Percentiles rank a stretch among this genome's conserved stretches.
These are phyloP conservation scores for Potamilus streckersoni DNA, from an alignment of 1,140 invertebrate genomes.

Conservation along the genomic window DNA sequence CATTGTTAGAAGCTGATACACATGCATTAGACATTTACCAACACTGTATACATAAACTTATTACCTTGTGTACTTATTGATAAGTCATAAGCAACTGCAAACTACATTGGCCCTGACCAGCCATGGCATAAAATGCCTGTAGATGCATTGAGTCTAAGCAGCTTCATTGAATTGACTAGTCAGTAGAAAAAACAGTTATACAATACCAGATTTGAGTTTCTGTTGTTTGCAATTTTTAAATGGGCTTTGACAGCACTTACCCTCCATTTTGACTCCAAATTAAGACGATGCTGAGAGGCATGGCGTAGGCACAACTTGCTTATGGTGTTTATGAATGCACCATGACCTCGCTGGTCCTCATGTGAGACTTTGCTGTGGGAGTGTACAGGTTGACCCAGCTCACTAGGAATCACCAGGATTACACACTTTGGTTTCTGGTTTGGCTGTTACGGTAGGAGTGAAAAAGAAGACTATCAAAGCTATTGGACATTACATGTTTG, in stretches of 20 bases:
- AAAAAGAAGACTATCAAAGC: background rate
- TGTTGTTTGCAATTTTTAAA: background rate
- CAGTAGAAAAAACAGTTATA: background rate
- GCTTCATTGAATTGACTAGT: background rate
- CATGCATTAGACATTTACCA: background rate
- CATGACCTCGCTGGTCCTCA: constrained; percentile 38
- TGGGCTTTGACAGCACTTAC: constrained; percentile 12
- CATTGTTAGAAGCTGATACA: too few relatives aligned
- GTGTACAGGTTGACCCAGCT: constrained; percentile 36
- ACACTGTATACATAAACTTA: background rate
- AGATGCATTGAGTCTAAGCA: background rate
- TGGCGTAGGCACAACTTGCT: constrained; percentile 43
- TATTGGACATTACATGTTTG: background rate
- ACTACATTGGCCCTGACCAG: background rate
- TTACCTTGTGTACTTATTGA: background rate
- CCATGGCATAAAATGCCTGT: background rate
- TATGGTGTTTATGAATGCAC: constrained; percentile 41
- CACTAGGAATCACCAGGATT: constrained; percentile 43
- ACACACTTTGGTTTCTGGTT: constrained; percentile 39
- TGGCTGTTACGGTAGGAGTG: constrained; percentile 20
- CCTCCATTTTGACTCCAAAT: constrained; percentile 46
- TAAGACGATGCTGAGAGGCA: constrained; percentile 37
- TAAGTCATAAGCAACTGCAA: background rate
- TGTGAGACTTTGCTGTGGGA: constrained; percentile 25
- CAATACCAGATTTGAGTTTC: background rate